Evolutionary conservation across 2,888 invertebrate species (phyloP), one percentile per base, ranked within the genome.

Genomic region (Drosophila rellima): DNA sequence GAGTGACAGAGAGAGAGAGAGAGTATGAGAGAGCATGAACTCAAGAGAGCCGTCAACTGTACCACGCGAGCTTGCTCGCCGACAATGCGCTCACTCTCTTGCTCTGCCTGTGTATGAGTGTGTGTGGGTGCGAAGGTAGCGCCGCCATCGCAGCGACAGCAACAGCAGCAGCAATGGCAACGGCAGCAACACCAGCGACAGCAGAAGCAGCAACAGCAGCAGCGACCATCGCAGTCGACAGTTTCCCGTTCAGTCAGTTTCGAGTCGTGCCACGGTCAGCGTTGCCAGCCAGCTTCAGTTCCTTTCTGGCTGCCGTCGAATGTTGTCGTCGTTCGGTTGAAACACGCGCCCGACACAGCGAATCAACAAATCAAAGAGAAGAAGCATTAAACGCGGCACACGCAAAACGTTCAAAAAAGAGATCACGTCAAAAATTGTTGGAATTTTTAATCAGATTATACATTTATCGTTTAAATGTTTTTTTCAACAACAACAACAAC

Each of bases 261-360:
- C 74, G 85, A 87, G 91, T 89, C 84, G 82, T 88, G 87, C 86
- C 82, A 87, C 85, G 81, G 82, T 80, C 88, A 82, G 89, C 90
- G 79, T 76, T 81, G 79, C 78, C 72, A 90, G 90, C 81, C 86
- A 90, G 88, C 81, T 91, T 91, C 90, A 91, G 92, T 92, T 92
- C 91, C 92, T 92, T 92, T 92, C 90, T 91, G 91, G 91, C 92
- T 92, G 92, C 91, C 85, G 91, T 92, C 91, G 91, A 92, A 90
- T 90, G 92, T 92, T 91, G 92, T 91, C 91, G 91, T 91, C 85
- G 90, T 84, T 69, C 86, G 82, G 87, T 87, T 76, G 71, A 88
- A 88, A 78, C 67, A 80, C 80, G 76, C 80, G 82, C 59, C 45
- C 66, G 65, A 56, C 45, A 26, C 18, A 31, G 80, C 80, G 86